Percentiles rank a stretch among this genome's conserved stretches.
These are phyloP conservation scores for Pandemis cinnamomeana DNA, from an alignment of 2,888 invertebrate genomes.

Conservation along the genomic window DNA sequence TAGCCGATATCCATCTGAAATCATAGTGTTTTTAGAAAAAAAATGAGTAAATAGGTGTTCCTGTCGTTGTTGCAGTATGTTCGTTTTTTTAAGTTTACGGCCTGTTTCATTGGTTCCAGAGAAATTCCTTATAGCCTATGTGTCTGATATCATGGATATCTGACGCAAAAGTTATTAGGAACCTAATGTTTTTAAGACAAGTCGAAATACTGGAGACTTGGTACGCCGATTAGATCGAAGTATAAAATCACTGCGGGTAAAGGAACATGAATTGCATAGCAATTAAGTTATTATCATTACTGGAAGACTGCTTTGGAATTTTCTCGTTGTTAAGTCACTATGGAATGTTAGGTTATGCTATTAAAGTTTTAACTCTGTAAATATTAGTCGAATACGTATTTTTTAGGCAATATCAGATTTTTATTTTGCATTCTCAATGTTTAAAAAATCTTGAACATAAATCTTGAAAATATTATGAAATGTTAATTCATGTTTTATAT, in stretches of 20 bases:
- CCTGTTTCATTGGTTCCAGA: no score
- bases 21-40: no score
- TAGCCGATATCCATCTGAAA: no score
- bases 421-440: slow-evolving; percentile 33
- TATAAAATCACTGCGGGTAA: background rate
- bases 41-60: no score
- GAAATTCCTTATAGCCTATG: no score
- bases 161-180: no score
- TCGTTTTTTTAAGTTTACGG: no score
- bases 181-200: background rate
- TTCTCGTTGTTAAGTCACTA: slow-evolving; percentile 18
- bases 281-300: slow-evolving; percentile 8
- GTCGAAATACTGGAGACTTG: background rate
- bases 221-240: slow-evolving; percentile 5
- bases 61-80: no score
- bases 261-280: slow-evolving; percentile 19
- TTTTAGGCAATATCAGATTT: slow-evolving; percentile 35
- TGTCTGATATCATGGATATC: no score
- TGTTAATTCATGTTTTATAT: slow-evolving; percentile 36
- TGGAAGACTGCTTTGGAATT: slow-evolving; percentile 35
- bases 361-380: slow-evolving; percentile 21
- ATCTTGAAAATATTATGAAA: slow-evolving; percentile 26
- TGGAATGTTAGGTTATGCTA: slow-evolving; percentile 8
- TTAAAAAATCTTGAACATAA: slow-evolving; percentile 28
- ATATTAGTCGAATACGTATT: slow-evolving; percentile 21